Evolutionary conservation across 2,888 invertebrate genomes (phyloP), one percentile per base, ranked within the genome.

Genomic region (Catocala fraxini): DNA sequence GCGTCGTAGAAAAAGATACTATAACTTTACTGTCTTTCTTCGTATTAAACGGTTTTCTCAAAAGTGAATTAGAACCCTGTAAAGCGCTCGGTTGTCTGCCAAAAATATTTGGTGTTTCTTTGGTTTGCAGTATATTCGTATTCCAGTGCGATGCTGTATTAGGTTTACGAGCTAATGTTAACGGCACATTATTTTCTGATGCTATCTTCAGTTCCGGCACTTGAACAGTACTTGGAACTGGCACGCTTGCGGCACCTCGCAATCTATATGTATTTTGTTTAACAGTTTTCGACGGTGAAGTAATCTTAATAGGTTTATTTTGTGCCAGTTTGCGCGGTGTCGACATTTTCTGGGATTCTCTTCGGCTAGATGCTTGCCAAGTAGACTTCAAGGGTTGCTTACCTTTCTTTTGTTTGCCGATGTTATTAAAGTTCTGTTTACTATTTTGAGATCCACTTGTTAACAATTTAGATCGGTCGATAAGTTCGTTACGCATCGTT

Each of bases 401-500:
- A 25, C 49, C 43, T 42, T 67, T 69, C 11, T 51, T 55, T 39
- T 39, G 35, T 39, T 39, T 39, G 35, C 35, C 9, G 35, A 39
- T 39, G 35, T 39, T 39, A 9, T 54, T 63, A 4, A 51, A 43
- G 41, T 45, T 62, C 11, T 49, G 10, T 45, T 56, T 52, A 25
- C 13, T 46, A 39, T 10, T 59, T 12, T 12, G 52, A 39, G 59
- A 49, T 51, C 67, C 63, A 42, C 43, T 68, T 13, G 59, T 65
- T 47, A 58, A 56, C 15, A 59, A 62, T 60, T 70, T 77, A 33
- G 84, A 65, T 13, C 78, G 77, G 56, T 87, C 87, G 34, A 82
- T 65, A 54, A 89, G 68, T 71, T 79, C 80, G 47, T 85, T 86
- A 41, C 82, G 87, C 64, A 90, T 73, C 33, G 87, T 77, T 66